Evolutionary conservation across 2,113 vertebrate species (phyloP), one percentile per base, ranked within the genome.

Genomic region (Acanthochromis polyacanthus): DNA sequence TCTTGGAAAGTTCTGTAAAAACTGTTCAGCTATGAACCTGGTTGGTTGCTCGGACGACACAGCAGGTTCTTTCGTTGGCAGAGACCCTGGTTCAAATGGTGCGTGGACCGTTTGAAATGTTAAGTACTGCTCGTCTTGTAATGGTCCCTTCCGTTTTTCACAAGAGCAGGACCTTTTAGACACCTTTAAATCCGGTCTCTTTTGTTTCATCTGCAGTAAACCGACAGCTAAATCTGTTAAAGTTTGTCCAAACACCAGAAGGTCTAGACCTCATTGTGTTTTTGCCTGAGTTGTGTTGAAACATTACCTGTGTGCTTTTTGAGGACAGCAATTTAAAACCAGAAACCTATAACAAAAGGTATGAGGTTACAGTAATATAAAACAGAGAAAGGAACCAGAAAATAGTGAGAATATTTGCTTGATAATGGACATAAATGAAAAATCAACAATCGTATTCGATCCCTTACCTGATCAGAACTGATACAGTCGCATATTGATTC

Each of bases 151-250:
- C 67, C 38, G 16, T 71, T 59, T 63, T 40, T 66, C 30, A 30
- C 71, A 22, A 88, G 69, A 65, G 25, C 45, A 32, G 48, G 57
- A 61, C 65, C 65, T 56, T 62, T 81, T 86, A 78, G 76, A 80
- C 74, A 60, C 40, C 19, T 32, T 78, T 87, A 45, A 73, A 55
- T 77, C 57, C 10, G 17, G 23, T 59, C 30, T 6, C 22, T 71
- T 75, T 75, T 81, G 61, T 72, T 74, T 55, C 51, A 52, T 36
- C 63, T 60, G 53, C 71, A 56, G 71, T 83, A 60, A 86, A 89
- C 23, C 9, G 8, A 25, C 43, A 30, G 52, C 61, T 32, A 36
- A 63, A 19, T 55, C 45, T 2, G 2, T 43, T 15, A 14, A 73
- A 36, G 11, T 64, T 61, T 82, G 12, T n/a, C 30, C 20, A 53